Conservation (phyloP, 1,140 invertebrate species). For the Bombyx mandarina region DNA sequence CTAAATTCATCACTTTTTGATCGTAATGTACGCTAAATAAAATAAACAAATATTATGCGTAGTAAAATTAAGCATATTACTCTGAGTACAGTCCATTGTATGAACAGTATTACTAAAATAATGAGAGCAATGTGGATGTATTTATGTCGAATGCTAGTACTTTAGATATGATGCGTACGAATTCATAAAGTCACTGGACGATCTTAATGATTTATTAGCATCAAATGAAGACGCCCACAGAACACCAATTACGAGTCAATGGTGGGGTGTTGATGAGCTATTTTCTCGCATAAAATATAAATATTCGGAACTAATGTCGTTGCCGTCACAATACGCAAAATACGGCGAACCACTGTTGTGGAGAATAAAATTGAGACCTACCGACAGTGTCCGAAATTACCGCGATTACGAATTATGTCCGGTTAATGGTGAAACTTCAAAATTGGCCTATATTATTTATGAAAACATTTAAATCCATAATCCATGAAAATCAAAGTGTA, state of each 20-base stretch:
- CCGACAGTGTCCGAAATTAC: constrained; percentile 2
- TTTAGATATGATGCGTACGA: neutral
- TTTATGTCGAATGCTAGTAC: neutral
- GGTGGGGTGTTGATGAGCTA: neutral
- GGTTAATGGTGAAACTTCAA: constrained; percentile 12
- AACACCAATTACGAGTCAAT: neutral
- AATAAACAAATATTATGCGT: neutral
- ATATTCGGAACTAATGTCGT: neutral
- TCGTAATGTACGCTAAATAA: neutral
- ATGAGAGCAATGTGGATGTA: neutral
- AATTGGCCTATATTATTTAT: constrained; percentile 16
- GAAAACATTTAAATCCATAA: constrained; percentile 12
- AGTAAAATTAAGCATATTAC: neutral
- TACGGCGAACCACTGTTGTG: neutral
- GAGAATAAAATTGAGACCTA: neutral
- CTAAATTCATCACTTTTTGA: no score
- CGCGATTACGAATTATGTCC: constrained; percentile 11
- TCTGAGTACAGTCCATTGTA: neutral
- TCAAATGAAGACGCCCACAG: neutral
- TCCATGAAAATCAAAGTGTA: constrained; percentile 14
- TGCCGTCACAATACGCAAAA: constrained; percentile 1
- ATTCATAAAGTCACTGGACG: neutral
- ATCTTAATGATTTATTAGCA: neutral
- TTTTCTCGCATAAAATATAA: constrained; percentile 1
- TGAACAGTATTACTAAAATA: neutral